Conservation (phyloP, 2,888 invertebrate species). For the Drosophila antonietae region DNA sequence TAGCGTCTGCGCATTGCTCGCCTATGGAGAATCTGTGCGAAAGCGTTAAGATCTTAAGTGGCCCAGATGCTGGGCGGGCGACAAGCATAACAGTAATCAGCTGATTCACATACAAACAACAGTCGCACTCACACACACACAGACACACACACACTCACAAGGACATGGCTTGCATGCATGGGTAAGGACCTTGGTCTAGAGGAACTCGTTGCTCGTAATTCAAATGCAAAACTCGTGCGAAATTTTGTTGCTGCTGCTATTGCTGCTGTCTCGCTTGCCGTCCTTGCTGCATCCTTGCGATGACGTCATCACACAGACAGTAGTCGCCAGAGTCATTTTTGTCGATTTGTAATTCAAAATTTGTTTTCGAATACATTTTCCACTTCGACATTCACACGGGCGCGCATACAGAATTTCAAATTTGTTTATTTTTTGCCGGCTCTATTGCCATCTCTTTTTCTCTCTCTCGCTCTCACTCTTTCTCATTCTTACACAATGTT, state of each 20-base stretch:
- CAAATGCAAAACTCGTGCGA: slow-evolving; percentile 83
- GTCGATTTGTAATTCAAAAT: slow-evolving; percentile 81
- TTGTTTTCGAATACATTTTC: slow-evolving; percentile 79
- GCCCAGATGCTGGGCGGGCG: slow-evolving; percentile 35
- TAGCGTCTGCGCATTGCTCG: slow-evolving; percentile 64
- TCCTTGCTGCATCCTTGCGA: slow-evolving; percentile 71
- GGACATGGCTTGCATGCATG: slow-evolving; percentile 22
- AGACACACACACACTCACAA: slow-evolving; percentile 23
- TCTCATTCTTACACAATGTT: slow-evolving; percentile 1
- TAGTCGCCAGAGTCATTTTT: slow-evolving; percentile 30
- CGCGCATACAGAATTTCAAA: slow-evolving; percentile 76
- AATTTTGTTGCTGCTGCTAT: slow-evolving; percentile 60
- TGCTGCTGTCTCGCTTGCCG: slow-evolving; percentile 42
- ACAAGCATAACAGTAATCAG: slow-evolving; percentile 74
- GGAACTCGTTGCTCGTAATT: slow-evolving; percentile 77
- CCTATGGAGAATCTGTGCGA: not conserved
- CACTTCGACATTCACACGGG: slow-evolving; percentile 69
- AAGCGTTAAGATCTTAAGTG: slow-evolving; percentile 50
- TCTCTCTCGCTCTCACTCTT: slow-evolving; percentile 10
- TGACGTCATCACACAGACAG: slow-evolving; percentile 65
- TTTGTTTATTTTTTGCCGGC: slow-evolving; percentile 50
- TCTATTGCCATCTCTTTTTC: slow-evolving; percentile 5
- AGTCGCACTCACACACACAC: slow-evolving; percentile 21
- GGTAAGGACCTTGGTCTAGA: slow-evolving; percentile 44
- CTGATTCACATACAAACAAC: slow-evolving; percentile 52